Conservation (phyloP, 2,113 vertebrate species). For the Chaetodon auriga region DNA sequence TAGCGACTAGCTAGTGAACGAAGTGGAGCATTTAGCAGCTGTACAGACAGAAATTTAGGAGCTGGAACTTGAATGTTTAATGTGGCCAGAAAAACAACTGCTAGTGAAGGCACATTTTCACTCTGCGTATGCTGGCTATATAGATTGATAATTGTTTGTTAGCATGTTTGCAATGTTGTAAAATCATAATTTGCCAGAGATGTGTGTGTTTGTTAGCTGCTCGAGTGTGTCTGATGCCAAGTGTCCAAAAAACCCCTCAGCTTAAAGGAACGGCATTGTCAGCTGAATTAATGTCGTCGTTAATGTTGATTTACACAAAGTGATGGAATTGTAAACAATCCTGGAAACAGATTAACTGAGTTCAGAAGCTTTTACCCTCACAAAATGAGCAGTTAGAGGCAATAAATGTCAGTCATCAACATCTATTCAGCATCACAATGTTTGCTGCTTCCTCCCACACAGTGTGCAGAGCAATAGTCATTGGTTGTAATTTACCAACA, state of each 20-base stretch:
- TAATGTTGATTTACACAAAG: neutral
- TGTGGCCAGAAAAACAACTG: neutral
- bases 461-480: neutral
- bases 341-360: neutral
- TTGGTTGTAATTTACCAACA: neutral
- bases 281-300: neutral
- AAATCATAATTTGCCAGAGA: neutral
- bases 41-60: too few species aligned
- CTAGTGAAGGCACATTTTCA: neutral
- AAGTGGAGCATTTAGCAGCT: neutral
- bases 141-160: too few species aligned
- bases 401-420: neutral
- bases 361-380: neutral
- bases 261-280: neutral
- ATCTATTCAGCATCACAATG: conserved; percentile 15
- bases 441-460: conserved; percentile 11
- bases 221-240: neutral
- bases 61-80: neutral
- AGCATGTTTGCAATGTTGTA: too few species aligned
- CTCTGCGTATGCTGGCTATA: neutral
- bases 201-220: neutral
- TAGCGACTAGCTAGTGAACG: neutral
- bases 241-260: neutral
- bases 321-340: neutral
- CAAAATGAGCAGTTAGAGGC: neutral